A percentile compares a stretch with the other conserved stretches of the same genome.
Evolutionary conservation across 2,888 invertebrate genomes (phyloP).

Genomic region (Melipona beecheii): DNA sequence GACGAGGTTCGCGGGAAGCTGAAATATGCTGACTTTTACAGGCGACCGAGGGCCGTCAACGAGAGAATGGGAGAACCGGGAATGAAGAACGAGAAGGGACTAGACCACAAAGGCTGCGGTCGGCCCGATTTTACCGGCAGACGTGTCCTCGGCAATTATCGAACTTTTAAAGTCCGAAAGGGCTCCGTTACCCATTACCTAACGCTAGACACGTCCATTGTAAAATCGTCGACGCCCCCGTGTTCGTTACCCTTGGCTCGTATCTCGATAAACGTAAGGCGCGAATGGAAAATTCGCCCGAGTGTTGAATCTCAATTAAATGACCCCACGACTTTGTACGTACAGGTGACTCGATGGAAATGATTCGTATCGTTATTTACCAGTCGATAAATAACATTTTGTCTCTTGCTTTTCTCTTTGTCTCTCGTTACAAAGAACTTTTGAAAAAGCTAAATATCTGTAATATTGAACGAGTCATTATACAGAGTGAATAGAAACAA

Average conservation of each 20-base stretch:
- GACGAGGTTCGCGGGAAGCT: conserved; percentile 64
- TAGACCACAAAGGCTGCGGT: conserved; percentile 83
- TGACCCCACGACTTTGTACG: background rate
- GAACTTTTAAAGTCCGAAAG: conserved; percentile 82
- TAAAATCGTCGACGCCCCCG: conserved; percentile 59
- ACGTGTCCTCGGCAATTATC: conserved; percentile 83
- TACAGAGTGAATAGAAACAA: no score
- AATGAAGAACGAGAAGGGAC: conserved; percentile 65
- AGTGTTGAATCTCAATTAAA: conserved; percentile 12
- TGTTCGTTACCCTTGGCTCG: conserved; percentile 59
- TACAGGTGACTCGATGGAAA: background rate
- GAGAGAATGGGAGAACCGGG: conserved; percentile 50
- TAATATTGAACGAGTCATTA: no score
- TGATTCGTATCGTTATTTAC: background rate
- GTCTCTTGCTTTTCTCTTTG: no score
- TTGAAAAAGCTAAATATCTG: no score
- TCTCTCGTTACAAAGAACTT: no score
- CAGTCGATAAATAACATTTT: background rate
- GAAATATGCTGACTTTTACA: conserved; percentile 84
- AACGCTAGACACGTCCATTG: conserved; percentile 68
- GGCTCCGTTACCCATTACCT: conserved; percentile 67
- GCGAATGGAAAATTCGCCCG: conserved; percentile 23
- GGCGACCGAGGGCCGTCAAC: conserved; percentile 67
- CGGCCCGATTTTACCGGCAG: conserved; percentile 82
- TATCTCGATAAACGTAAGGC: conserved; percentile 31